A percentile compares a stretch with the other conserved stretches of the same genome.
Evolutionary conservation across 1,140 invertebrate genomes (phyloP).

Genomic region (Augochlora pura): DNA sequence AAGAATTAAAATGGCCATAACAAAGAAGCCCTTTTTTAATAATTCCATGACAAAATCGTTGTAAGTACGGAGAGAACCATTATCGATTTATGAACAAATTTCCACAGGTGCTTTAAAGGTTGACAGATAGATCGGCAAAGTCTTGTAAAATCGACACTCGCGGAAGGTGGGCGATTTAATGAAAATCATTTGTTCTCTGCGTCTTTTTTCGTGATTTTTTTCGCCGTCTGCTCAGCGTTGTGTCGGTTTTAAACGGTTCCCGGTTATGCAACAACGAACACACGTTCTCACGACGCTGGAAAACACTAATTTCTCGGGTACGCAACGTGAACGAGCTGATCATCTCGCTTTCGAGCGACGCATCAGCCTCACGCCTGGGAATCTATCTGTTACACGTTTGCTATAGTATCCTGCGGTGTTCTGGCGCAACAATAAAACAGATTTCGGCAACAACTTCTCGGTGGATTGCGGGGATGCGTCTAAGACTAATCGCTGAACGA

Average conservation of each 20-base stretch:
- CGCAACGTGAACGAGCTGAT: conserved; percentile 48
- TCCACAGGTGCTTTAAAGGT: too few species aligned
- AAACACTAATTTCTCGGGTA: conserved; percentile 58
- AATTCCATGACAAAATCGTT: too few species aligned
- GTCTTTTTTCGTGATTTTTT: background rate
- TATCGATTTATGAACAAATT: too few species aligned
- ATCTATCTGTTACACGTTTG: conserved; percentile 40
- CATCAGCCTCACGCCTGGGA: conserved; percentile 36
- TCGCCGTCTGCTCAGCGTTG: conserved; percentile 16
- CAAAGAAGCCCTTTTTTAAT: too few species aligned
- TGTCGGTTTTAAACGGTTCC: conserved; percentile 43
- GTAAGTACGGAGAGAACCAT: too few species aligned
- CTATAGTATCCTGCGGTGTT: background rate
- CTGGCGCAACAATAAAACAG: background rate
- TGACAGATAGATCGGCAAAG: too few species aligned
- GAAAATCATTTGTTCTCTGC: background rate
- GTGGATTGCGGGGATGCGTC: too few species aligned
- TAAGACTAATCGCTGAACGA: too few species aligned
- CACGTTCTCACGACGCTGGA: conserved; percentile 54
- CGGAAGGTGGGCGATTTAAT: too few species aligned
- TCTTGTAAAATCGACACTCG: too few species aligned
- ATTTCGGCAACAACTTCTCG: too few species aligned
- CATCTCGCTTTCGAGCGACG: conserved; percentile 51
- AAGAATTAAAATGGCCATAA: too few species aligned
- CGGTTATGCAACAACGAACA: conserved; percentile 35